Base-by-base conservation (phyloP, 2,113 vertebrate species). In the Camelus bactrianus region DNA sequence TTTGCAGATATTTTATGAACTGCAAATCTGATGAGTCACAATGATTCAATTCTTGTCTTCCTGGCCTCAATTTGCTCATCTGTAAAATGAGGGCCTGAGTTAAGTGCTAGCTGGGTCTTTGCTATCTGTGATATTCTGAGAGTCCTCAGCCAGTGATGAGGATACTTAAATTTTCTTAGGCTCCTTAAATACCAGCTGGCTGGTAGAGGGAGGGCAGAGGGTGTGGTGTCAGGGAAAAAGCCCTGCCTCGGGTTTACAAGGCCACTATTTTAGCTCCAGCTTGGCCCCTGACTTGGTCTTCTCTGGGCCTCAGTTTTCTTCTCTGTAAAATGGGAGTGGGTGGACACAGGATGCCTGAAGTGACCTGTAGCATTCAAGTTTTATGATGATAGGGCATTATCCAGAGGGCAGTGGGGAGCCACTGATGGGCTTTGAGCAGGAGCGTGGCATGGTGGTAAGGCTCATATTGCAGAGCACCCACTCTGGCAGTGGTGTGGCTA, bases 291-390 rank as follows among this genome's bases (percentile, higher is more conserved):
- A 54, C 15, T 93, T 32, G 3, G 60, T 13, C 69, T 35, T 79
- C 79, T 56, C 89, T 81, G 96, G 28, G 50, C 76, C 82, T 77
- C 64, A 20, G 11, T 80, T 64, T 93, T 26, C 81, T 73, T 67
- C 56, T 80, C 58, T 77, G 65, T 92, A 65, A 77, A 82, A 94
- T 30, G 73, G 69, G 83, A 17, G 54, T 73, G 77, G 38, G 32
- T 58, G 9, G 64, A 52, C 64, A 26, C 42, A 38, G n/a, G 19
- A 64, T 46, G 30, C n/a, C 85, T 83, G 50, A 35, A 60, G 11
- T 48, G 35, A n/a, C 62, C 38, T 38, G 88, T 70, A n/a, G 24
- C 35, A 35, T 19, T 86, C 32, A 4, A 38, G 38, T 42, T 93
- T 73, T 54, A 1, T 19, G 30, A 19, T 48, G 30, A 52, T 32